Evolutionary conservation across 2,113 vertebrate species (phyloP).

Genomic region (Aix galericulata): DNA sequence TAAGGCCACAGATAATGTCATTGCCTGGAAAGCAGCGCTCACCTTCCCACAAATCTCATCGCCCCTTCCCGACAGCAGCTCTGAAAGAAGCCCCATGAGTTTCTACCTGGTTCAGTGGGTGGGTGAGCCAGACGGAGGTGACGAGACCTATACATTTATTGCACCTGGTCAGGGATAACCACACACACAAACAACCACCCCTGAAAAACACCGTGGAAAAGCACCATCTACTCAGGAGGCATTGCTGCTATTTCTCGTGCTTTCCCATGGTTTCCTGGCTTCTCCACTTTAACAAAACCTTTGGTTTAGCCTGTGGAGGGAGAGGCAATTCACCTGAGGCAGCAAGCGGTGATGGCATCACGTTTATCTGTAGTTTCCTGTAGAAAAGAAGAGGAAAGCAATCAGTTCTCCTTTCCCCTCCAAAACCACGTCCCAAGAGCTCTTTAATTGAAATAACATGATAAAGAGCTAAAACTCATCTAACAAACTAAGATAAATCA

Average conservation of each 20-base stretch:
- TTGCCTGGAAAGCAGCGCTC: background rate
- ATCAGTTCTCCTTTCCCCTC: background rate
- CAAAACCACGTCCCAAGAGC: background rate
- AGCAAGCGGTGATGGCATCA: background rate
- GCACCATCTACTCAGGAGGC: background rate
- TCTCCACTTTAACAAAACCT: background rate
- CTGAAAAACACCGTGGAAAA: background rate
- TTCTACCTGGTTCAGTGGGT: background rate
- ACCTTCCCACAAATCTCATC: background rate
- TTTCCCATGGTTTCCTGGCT: background rate
- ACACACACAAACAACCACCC: too few species aligned
- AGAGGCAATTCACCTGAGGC: background rate
- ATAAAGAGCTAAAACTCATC: background rate
- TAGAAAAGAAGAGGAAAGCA: background rate
- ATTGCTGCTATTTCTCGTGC: background rate
- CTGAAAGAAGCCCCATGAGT: background rate
- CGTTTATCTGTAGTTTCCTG: background rate
- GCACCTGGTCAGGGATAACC: background rate
- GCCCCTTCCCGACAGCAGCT: background rate
- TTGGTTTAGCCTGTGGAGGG: background rate
- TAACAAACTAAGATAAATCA: background rate
- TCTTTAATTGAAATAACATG: background rate
- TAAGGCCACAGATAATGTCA: background rate
- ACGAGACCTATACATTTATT: background rate
- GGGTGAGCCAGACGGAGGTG: background rate